Evolutionary conservation across 2,797 vertebrate species (phyloP), one percentile per base, ranked within the genome.

Genomic region (Ammospiza maritima): DNA sequence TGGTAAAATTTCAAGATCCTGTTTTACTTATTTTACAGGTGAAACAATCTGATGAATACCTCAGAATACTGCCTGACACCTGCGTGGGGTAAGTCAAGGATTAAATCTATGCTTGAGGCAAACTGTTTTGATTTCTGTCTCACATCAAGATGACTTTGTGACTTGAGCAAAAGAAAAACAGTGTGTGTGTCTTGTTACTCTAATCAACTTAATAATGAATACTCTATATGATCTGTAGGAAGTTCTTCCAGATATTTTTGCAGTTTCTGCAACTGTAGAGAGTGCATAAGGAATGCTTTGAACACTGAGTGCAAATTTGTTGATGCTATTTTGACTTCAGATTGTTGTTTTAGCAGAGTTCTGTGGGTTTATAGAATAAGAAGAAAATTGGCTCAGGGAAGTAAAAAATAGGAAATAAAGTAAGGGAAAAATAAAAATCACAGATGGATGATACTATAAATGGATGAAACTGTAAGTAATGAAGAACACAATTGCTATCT

Each of bases 391-490:
- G 42, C 26, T 88, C 4, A 11, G 36, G 58, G 19, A 93, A 88
- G 74, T 62, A 92, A 90, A 72, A 91, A 85, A 54, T 53, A 95
- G 30, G 77, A 82, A 88, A 82, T 47, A 90, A 95, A 92, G 16
- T 14, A 93, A 54, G 36, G 25, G 48, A 77, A 88, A 94, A 97
- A 34, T 18, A 56, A 90, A 88, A 93, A 71, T 94, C 69, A 82
- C 77, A 96, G 89, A 94, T 90, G 61, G 75, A 73, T 75, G 48
- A 54, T 84, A 29, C 57, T 88, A 93, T 95, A 89, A 92, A 82
- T 88, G 34, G 64, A 88, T 34, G 32, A 92, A 96, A 76, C 21
- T 85, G 42, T 80, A 90, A 97, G 93, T 82, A 95, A 79, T 69
- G 53, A 92, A 65, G 30, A 94, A 72, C 9, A 25, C 32, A 89